Evolutionary conservation across 1,140 invertebrate genomes (phyloP).

Genomic region (Apis mellifera): Amel_HAv3.1 CM009932.2:8756001-8756500

Average conservation of each 20-base stretch:
- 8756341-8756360: slow-evolving; percentile 17
- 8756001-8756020: slow-evolving; percentile 41
- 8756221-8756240: slow-evolving; percentile 49
- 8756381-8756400: slow-evolving; percentile 54
- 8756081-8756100: slow-evolving; percentile 62
- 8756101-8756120: slow-evolving; percentile 54
- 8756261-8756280: not conserved
- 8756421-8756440: not conserved
- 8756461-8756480: slow-evolving; percentile 41
- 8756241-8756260: slow-evolving; percentile 33
- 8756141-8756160: slow-evolving; percentile 69
- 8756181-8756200: slow-evolving; percentile 71
- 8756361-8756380: slow-evolving; percentile 2
- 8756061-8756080: slow-evolving; percentile 63
- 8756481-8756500: slow-evolving; percentile 36
- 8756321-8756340: slow-evolving; percentile 66
- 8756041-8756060: slow-evolving; percentile 61
- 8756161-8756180: slow-evolving; percentile 72
- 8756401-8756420: slow-evolving; percentile 35
- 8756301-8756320: slow-evolving; percentile 58
- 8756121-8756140: slow-evolving; percentile 56
- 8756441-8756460: slow-evolving; percentile 20
- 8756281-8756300: slow-evolving; percentile 18
- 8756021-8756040: slow-evolving; percentile 57
- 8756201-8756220: slow-evolving; percentile 58